phyloP scores from a whole-genome alignment of 1,140 invertebrate genomes.

The Drosophila kurseongensis region DNA sequence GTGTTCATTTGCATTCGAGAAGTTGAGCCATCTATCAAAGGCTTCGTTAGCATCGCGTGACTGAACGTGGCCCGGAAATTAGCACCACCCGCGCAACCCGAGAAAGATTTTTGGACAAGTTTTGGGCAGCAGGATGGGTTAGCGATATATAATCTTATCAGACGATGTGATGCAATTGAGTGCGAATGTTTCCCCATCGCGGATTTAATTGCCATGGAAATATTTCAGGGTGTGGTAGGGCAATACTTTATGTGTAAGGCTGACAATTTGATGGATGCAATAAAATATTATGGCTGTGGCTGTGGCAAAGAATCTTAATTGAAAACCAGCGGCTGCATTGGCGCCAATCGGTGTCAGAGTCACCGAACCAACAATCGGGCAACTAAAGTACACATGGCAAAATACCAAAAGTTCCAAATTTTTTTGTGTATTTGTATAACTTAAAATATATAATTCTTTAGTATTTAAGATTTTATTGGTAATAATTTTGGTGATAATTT shows the following conservation, averaged over 20 bases:
- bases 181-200: constrained; percentile 7
- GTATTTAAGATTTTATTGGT: too few relatives aligned
- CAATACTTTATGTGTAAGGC: constrained; percentile 29
- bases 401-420: not conserved
- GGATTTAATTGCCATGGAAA: constrained; percentile 44
- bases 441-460: too few relatives aligned
- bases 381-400: constrained; percentile 6
- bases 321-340: constrained; percentile 47
- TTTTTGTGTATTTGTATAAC: too few relatives aligned
- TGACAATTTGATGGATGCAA: constrained; percentile 55
- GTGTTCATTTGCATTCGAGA: constrained; percentile 44
- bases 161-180: constrained; percentile 44
- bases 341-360: constrained; percentile 49
- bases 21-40: constrained; percentile 60
- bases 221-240: constrained; percentile 51
- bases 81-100: constrained; percentile 19
- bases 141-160: constrained; percentile 13
- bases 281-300: constrained; percentile 57
- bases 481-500: too few relatives aligned
- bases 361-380: constrained; percentile 16
- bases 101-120: constrained; percentile 12
- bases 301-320: constrained; percentile 65
- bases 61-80: constrained; percentile 44
- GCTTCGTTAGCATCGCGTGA: constrained; percentile 79
- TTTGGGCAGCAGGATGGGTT: not conserved